Conservation (phyloP, 1,140 invertebrate genomes). For the Globodera ellingtonae region DNA sequence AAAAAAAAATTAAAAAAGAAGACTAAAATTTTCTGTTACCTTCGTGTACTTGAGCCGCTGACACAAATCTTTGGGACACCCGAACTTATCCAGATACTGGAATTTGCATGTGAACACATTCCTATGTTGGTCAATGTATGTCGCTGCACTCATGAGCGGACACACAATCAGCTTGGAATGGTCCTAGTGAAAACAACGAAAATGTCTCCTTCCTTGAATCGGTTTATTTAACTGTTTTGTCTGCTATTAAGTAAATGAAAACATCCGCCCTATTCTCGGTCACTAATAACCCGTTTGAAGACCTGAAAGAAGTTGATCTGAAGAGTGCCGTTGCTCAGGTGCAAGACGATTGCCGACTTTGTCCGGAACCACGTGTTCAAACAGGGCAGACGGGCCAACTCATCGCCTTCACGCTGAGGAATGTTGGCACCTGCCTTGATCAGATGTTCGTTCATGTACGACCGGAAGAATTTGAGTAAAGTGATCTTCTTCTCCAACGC, state of each 20-base stretch:
- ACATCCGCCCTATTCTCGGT: too few relatives aligned
- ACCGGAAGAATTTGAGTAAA: constrained; percentile 88
- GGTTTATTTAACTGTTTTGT: too few relatives aligned
- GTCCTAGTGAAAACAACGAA: constrained; percentile 69
- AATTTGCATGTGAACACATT: constrained; percentile 88
- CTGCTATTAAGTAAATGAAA: too few relatives aligned
- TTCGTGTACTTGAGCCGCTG: constrained; percentile 41
- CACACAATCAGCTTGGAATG: constrained; percentile 97
- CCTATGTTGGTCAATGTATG: constrained; percentile 87
- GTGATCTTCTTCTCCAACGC: constrained; percentile 93
- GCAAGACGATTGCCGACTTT: constrained; percentile 89
- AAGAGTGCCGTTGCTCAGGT: constrained; percentile 92
- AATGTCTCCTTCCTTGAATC: too few relatives aligned
- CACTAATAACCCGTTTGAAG: background rate
- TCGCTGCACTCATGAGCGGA: constrained; percentile 92
- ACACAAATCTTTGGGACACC: constrained; percentile 74
- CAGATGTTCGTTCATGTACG: constrained; percentile 97
- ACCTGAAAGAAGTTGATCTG: constrained; percentile 93
- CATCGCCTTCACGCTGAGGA: constrained; percentile 76
- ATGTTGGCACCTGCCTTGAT: constrained; percentile 73
- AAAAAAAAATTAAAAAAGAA: too few relatives aligned
- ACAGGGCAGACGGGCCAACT: constrained; percentile 86
- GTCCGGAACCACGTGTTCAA: constrained; percentile 94
- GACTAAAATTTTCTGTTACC: background rate
- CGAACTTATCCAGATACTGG: constrained; percentile 78